Evolutionary conservation across 2,888 invertebrate species (phyloP).

Genomic region (Cephalotes varians): DNA sequence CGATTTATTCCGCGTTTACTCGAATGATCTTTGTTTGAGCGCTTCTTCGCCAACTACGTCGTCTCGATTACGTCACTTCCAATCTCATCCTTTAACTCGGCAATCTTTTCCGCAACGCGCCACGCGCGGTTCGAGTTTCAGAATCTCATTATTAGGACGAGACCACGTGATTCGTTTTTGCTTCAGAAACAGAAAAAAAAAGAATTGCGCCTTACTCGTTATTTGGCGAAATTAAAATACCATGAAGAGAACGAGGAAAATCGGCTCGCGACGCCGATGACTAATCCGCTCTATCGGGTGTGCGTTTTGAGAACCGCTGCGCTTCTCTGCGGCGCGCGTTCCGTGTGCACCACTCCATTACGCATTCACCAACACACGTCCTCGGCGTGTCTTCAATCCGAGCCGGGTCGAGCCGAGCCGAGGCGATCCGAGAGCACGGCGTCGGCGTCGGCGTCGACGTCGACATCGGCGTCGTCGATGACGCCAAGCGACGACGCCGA

Average conservation of each 20-base stretch:
- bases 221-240: conserved; percentile 38
- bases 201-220: neutral
- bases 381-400: conserved; percentile 52
- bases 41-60: neutral
- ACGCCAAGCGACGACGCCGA: conserved; percentile 45
- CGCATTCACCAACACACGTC: conserved; percentile 69
- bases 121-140: neutral
- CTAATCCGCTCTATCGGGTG: conserved; percentile 58
- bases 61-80: neutral
- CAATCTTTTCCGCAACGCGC: neutral
- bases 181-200: neutral
- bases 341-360: conserved; percentile 63
- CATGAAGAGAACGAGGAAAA: neutral
- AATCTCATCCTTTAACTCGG: neutral
- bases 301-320: conserved; percentile 64
- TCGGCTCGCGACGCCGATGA: neutral
- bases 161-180: neutral
- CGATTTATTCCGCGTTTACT: neutral
- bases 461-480: conserved; percentile 65
- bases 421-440: conserved; percentile 63
- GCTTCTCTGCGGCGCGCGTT: neutral
- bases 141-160: neutral
- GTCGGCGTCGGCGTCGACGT: conserved; percentile 57
- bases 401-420: conserved; percentile 63
- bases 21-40: neutral